These are phyloP conservation scores for Laupala kohalensis DNA, from an alignment of 1,140 invertebrate genomes.

Conservation along the genomic window DNA sequence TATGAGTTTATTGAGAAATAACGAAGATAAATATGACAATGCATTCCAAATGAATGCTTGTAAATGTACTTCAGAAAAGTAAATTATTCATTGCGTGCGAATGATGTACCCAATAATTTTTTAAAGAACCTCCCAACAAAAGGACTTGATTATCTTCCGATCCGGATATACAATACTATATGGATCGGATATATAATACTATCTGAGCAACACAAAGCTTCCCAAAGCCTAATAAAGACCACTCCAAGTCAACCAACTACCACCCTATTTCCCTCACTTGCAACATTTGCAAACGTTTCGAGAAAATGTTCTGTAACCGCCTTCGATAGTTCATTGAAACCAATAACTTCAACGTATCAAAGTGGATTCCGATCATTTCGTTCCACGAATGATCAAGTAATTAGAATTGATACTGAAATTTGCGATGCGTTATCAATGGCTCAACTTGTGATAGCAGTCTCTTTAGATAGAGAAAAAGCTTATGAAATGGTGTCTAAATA, in stretches of 20 bases:
- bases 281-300: too few species aligned
- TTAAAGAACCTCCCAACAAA: too few species aligned
- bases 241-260: too few species aligned
- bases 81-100: too few species aligned
- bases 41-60: neutral
- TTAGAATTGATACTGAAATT: conserved; percentile 17
- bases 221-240: too few species aligned
- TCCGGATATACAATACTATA: too few species aligned
- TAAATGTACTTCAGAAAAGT: too few species aligned
- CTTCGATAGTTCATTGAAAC: neutral
- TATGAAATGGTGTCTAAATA: conserved; percentile 20
- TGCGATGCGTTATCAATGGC: conserved; percentile 19
- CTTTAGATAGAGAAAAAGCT: conserved; percentile 22
- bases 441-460: conserved; percentile 18
- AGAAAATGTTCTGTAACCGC: neutral
- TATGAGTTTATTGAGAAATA: neutral
- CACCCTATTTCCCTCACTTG: too few species aligned
- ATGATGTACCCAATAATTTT: too few species aligned
- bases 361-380: conserved; percentile 17
- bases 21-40: neutral
- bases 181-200: too few species aligned
- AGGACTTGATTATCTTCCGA: too few species aligned
- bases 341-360: neutral
- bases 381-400: conserved; percentile 19
- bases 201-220: too few species aligned